Evolutionary conservation across 2,888 invertebrate genomes (phyloP), one percentile per base, ranked within the genome.

Genomic region (Lypha dubia): DNA sequence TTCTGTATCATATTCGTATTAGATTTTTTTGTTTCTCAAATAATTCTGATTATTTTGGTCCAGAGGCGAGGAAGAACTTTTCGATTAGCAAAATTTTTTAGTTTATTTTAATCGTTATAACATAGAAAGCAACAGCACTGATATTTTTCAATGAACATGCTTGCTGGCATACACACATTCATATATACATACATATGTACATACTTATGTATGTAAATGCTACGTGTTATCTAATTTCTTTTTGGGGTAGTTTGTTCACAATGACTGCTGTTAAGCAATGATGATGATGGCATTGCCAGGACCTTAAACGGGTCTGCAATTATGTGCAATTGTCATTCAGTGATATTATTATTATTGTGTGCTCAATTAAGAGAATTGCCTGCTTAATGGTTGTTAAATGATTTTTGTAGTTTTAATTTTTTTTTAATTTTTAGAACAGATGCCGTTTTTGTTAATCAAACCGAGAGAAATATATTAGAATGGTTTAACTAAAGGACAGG

Each of bases 331-430:
- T 73, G 62, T 24, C 65, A 67, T 73, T 53, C 32, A 74, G 67
- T 77, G 46, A 73, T 77, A 58, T 63, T 70, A 49, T 79, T 75
- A 76, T 71, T 74, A 74, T 46, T 73, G 60, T 73, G 56, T 77
- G 81, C 86, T 88, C 89, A 90, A 90, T 90, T 91, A 90, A 88
- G 88, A 87, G 88, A 89, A 90, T 88, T 88, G 89, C 88, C 87
- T 85, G 87, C 85, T 88, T 90, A 90, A 90, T 91, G 91, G 89
- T 88, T 89, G 89, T 90, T 90, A 89, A 90, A 89, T 90, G 91
- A 65, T 71, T 79, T 83, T 71, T 41, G 24, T 77, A 51, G 15
- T 65, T 32, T 44, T 13, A 44, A 28, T 38, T 73, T 8, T 6
- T 41, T 70, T 15, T 68, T 67, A 56, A 71, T 88, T 89, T 88